Evolutionary conservation across 2,797 vertebrate genomes (phyloP), one percentile per base, ranked within the genome.

Genomic region (Lates japonicus): DNA sequence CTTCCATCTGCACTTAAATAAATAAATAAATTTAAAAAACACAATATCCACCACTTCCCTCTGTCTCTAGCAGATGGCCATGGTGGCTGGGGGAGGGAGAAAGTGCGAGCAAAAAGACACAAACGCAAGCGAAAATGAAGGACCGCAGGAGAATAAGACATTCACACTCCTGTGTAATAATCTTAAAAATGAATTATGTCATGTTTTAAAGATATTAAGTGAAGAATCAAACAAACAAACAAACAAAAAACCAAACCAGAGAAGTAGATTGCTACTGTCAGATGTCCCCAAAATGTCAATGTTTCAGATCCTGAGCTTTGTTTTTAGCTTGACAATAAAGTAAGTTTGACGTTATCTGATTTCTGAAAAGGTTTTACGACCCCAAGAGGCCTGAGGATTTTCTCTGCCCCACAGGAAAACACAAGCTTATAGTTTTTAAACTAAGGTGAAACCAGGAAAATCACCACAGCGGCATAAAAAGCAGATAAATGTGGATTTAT

Each of bases 41-140:
- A 78, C 20, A 71, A 49, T 71, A 58, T 57, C 31, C 41, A 55
- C 52, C 61, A 25, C 20, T 48, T 46, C 41, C 14, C 49, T 57
- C 49, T 41, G 58, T 82, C 68, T 84, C 42, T 58, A 86, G 84
- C 94, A 95, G 93, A 95, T 94, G 93, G 91, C 67, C 5, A 3
- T 1, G 46, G 58, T 75, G 67, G 65, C 74, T 72, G 78, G 66
- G 76, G 72, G 74, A 78, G 79, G 64, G 55, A 68, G 77, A 71
- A 76, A 69, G 70, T 33, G 37, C 5, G 1, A 78, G 59, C 46
- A 44, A 51, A 63, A 41, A 78, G 42, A 69, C 16, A 69, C 16
- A 46, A 46, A 76, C 7, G 39, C 16, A 63, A 8, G 55, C 9
- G 25, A 22, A 62, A 75, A 64, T 55, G 3, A 49, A 29, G 17